Conservation (phyloP, 2,797 vertebrate species). For the Gobio occitaniae region DNA sequence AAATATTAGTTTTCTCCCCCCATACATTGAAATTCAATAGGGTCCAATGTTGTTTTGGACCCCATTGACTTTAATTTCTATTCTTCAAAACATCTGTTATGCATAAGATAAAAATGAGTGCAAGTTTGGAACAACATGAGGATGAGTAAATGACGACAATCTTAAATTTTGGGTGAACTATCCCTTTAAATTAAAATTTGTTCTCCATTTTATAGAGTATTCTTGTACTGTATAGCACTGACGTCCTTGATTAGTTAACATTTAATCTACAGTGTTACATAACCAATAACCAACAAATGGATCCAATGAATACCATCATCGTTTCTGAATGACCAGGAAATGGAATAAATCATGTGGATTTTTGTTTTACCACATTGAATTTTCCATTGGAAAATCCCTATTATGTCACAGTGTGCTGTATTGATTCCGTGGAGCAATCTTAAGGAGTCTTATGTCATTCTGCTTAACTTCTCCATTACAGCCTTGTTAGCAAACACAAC, state of each 20-base stretch:
- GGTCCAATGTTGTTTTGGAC: too few relatives aligned
- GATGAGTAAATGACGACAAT: not conserved
- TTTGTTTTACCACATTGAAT: not conserved
- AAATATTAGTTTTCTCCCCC: too few relatives aligned
- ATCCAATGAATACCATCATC: not conserved
- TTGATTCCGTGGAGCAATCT: not conserved
- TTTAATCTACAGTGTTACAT: not conserved
- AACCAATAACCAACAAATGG: not conserved
- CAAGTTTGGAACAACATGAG: not conserved
- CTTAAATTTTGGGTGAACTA: not conserved
- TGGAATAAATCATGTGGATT: not conserved
- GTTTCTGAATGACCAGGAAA: not conserved
- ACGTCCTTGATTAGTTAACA: not conserved
- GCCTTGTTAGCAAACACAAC: constrained; percentile 24
- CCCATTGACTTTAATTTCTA: not conserved
- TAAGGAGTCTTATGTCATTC: not conserved
- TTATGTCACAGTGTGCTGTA: not conserved
- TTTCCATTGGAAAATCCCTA: not conserved
- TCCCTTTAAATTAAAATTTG: not conserved
- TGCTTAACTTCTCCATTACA: constrained; percentile 14
- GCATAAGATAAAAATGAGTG: not conserved
- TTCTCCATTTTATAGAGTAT: not conserved
- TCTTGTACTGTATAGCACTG: not conserved
- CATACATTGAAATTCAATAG: too few relatives aligned
- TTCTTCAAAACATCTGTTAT: too few relatives aligned